These are phyloP conservation scores for Chiloscyllium plagiosum DNA, from an alignment of 2,113 vertebrate genomes.

Conservation along the genomic window DNA sequence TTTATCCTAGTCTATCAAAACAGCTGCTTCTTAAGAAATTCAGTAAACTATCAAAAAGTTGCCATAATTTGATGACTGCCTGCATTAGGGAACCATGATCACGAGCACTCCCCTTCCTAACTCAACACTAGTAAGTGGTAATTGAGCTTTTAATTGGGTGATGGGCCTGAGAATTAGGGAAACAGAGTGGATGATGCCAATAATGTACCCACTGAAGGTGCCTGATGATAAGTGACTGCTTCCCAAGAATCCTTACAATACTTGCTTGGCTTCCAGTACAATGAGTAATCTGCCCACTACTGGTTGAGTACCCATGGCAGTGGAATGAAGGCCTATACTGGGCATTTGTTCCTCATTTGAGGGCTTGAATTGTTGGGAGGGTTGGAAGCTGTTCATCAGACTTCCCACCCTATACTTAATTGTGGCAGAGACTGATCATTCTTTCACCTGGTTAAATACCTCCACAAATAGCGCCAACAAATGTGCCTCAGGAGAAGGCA, in stretches of 20 bases:
- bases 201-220: not conserved
- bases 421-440: not conserved
- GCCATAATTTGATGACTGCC: no score
- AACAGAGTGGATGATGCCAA: not conserved
- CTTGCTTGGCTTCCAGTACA: not conserved
- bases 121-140: not conserved
- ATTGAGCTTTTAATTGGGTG: not conserved
- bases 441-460: not conserved
- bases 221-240: not conserved
- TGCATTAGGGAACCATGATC: no score
- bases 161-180: not conserved
- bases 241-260: not conserved
- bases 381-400: not conserved
- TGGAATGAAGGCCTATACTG: not conserved
- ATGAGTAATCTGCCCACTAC: no score
- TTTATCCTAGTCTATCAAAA: no score
- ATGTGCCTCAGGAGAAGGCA: not conserved
- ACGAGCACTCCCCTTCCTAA: no score
- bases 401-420: not conserved
- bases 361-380: not conserved
- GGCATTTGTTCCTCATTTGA: not conserved
- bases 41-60: no score
- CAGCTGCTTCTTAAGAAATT: no score
- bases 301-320: not conserved
- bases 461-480: not conserved